Conservation (phyloP, 1,140 invertebrate species). For the Triops cancriformis region DNA sequence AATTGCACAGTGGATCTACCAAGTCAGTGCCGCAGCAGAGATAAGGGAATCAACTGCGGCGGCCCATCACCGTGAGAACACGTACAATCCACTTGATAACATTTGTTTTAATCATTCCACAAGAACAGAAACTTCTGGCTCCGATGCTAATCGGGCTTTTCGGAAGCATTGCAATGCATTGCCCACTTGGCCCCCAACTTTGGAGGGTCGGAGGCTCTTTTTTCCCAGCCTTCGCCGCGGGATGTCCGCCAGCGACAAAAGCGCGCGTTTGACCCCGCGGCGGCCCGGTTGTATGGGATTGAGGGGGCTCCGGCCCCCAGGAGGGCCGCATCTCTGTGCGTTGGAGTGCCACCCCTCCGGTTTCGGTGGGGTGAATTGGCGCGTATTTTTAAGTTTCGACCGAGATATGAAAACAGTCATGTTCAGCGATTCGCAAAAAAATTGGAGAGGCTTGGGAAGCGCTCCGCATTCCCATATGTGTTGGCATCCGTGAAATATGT, state of each 20-base stretch:
- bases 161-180: neutral
- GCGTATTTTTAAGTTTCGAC: neutral
- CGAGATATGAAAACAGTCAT: neutral
- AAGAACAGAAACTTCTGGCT: neutral
- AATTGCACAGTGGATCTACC: too few species aligned
- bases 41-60: too few species aligned
- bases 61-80: too few species aligned
- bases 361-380: neutral
- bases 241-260: neutral
- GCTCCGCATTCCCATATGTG: neutral
- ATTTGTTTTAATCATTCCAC: neutral
- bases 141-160: neutral
- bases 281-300: neutral
- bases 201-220: neutral
- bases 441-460: neutral
- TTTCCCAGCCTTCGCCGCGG: neutral
- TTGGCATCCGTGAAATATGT: slow-evolving; percentile 9
- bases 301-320: neutral
- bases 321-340: neutral
- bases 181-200: neutral
- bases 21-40: too few species aligned
- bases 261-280: neutral
- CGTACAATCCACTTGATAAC: neutral
- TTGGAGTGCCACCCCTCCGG: neutral
- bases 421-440: slow-evolving; percentile 13